phyloP scores from a whole-genome alignment of 2,888 invertebrate genomes.

The Tipula helvola region DNA sequence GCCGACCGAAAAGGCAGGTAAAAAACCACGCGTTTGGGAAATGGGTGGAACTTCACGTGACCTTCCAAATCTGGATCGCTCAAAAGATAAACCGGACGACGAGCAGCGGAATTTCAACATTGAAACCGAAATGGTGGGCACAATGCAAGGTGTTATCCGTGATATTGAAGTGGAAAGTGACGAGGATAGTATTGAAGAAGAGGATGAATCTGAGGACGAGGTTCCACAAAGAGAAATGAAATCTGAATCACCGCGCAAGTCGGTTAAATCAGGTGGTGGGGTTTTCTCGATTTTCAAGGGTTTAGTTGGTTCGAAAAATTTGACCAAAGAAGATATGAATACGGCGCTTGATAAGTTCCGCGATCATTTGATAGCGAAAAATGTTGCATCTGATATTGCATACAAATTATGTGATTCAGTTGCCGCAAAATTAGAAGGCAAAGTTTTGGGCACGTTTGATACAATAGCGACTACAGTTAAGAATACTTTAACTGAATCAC shows the following conservation, averaged over 20 bases:
- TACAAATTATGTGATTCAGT: slow-evolving; percentile 89
- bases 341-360: slow-evolving; percentile 86
- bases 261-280: slow-evolving; percentile 32
- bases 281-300: slow-evolving; percentile 80
- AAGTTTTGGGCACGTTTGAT: slow-evolving; percentile 86
- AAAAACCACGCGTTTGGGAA: slow-evolving; percentile 86
- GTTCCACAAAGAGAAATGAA: slow-evolving; percentile 23
- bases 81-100: slow-evolving; percentile 60
- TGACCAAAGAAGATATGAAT: slow-evolving; percentile 66
- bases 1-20: slow-evolving; percentile 59
- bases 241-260: slow-evolving; percentile 16
- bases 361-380: slow-evolving; percentile 92
- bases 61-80: slow-evolving; percentile 65
- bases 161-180: slow-evolving; percentile 71
- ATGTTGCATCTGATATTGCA: slow-evolving; percentile 94
- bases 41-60: slow-evolving; percentile 68
- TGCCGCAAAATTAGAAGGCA: slow-evolving; percentile 78
- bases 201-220: slow-evolving; percentile 44
- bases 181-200: slow-evolving; percentile 44
- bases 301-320: slow-evolving; percentile 77
- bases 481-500: slow-evolving; percentile 74
- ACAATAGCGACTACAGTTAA: slow-evolving; percentile 82
- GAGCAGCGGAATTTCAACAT: slow-evolving; percentile 39
- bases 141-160: slow-evolving; percentile 71
- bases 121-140: slow-evolving; percentile 65